Conservation (phyloP, 2,113 vertebrate species). For the Cephalopholis sonnerati region DNA sequence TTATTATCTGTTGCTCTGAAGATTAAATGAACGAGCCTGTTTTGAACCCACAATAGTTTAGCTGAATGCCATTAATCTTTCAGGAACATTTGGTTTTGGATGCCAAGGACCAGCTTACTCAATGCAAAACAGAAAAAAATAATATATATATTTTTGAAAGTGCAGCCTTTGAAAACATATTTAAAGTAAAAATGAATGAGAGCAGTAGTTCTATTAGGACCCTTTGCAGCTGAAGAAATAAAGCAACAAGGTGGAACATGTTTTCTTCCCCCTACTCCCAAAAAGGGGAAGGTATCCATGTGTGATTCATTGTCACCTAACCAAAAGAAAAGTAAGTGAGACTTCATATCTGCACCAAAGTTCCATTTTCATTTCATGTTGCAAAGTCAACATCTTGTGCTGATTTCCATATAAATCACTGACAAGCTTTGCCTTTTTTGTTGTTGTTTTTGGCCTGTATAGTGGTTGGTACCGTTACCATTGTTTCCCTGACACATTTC, state of each 20-base stretch:
- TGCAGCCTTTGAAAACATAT: slow-evolving; percentile 1
- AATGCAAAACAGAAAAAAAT: not conserved
- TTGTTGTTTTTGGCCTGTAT: not conserved
- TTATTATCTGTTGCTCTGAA: slow-evolving; percentile 13
- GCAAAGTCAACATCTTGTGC: slow-evolving; percentile 34
- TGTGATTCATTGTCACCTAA: slow-evolving; percentile 32
- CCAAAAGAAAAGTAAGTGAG: slow-evolving; percentile 57
- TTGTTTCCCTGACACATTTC: slow-evolving; percentile 30
- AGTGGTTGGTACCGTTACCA: not conserved
- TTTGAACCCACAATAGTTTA: slow-evolving; percentile 38
- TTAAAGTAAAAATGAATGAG: slow-evolving; percentile 18
- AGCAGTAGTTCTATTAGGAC: not conserved
- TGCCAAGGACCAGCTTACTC: slow-evolving; percentile 27
- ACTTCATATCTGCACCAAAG: slow-evolving; percentile 46
- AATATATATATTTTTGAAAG: not conserved
- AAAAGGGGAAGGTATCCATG: not conserved
- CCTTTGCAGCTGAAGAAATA: slow-evolving; percentile 6
- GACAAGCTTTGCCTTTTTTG: slow-evolving; percentile 43
- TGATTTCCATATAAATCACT: slow-evolving; percentile 79
- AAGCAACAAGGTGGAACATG: slow-evolving; percentile 20
- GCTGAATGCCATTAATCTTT: slow-evolving; percentile 45
- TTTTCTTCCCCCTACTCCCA: slow-evolving; percentile 8
- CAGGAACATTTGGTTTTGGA: slow-evolving; percentile 43
- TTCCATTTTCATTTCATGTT: slow-evolving; percentile 56
- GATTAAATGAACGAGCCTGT: slow-evolving; percentile 37